Evolutionary conservation across 2,888 invertebrate genomes (phyloP), one percentile per base, ranked within the genome.

Genomic region (Lasius platythorax): DNA sequence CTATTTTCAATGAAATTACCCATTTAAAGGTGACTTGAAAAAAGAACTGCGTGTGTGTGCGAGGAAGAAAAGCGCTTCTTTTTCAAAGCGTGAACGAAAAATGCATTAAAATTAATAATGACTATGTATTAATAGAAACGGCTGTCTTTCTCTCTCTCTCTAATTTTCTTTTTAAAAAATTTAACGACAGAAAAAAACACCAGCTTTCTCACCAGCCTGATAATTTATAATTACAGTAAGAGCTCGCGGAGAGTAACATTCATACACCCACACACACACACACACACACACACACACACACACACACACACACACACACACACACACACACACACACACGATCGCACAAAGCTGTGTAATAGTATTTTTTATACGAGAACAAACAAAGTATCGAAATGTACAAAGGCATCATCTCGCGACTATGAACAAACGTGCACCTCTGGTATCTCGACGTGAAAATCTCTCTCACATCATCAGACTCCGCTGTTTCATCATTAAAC

Each of bases 401-500:
- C 53, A 78, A 78, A 78, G 58, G n/a, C 78, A n/a, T 70, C 11
- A n/a, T n/a, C 67, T 66, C 67, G 15, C 67, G 43, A 30, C 53
- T 78, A 43, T 23, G 50, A 76, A 64, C 56, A 53, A 43, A 78
- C 30, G 56, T 78, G 43, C 70, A 78, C n/a, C 11, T 78, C 15
- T 23, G 23, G 58, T 78, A 78, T 78, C 78, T 68, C 70, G 40
- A 67, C 9, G 15, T 78, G 70, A 40, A 78, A 78, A 78, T 78
- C 78, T 78, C 56, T n/a, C 40, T 67, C 12, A 67, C 18, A 18
- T 23, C 50, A 78, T 23, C 66, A 53, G 50, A 37, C 64, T 66
- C 68, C 28, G 56, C 56, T 56, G 5, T 8, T 53, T 15, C 40
- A 12, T 68, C 30, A 68, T 68, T 18, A 78, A 56, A 78, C 30